Conservation (phyloP, 2,797 vertebrate genomes). For the Peromyscus eremicus region DNA sequence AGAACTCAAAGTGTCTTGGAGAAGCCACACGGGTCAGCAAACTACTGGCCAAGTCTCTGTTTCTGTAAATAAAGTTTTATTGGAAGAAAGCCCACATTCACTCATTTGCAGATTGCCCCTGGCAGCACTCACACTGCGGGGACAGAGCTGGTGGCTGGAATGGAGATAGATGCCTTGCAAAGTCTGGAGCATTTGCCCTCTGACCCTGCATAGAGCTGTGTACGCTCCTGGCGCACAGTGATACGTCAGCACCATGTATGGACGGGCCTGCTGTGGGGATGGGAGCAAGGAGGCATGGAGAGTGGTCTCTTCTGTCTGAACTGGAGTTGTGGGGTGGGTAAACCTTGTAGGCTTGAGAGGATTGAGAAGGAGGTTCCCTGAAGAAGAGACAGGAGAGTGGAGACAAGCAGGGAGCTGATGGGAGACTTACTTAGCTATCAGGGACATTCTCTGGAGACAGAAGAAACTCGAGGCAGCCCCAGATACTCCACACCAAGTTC, state of each 20-base stretch:
- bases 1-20: not conserved
- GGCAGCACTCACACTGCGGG: not conserved
- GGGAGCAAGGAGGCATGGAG: not conserved
- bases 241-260: too few relatives aligned
- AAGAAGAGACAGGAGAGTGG: not conserved
- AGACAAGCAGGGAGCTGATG: not conserved
- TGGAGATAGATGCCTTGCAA: not conserved
- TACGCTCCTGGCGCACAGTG: not conserved
- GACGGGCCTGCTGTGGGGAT: not conserved
- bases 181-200: not conserved
- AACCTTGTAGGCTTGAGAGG: not conserved
- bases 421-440: not conserved
- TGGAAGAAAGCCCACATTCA: slow-evolving; percentile 33
- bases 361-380: not conserved
- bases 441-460: not conserved
- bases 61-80: slow-evolving; percentile 68
- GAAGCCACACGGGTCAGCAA: slow-evolving; percentile 1
- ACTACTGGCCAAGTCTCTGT: slow-evolving; percentile 11
- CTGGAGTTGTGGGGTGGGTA: not conserved
- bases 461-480: not conserved
- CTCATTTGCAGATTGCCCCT: slow-evolving; percentile 47
- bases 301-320: not conserved
- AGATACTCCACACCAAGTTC: not conserved
- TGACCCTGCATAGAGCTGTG: not conserved
- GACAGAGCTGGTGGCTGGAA: not conserved